Percentiles rank a stretch among this genome's conserved stretches.
These are phyloP conservation scores for Gavia stellata DNA, from an alignment of 2,113 vertebrate genomes.

Conservation along the genomic window DNA sequence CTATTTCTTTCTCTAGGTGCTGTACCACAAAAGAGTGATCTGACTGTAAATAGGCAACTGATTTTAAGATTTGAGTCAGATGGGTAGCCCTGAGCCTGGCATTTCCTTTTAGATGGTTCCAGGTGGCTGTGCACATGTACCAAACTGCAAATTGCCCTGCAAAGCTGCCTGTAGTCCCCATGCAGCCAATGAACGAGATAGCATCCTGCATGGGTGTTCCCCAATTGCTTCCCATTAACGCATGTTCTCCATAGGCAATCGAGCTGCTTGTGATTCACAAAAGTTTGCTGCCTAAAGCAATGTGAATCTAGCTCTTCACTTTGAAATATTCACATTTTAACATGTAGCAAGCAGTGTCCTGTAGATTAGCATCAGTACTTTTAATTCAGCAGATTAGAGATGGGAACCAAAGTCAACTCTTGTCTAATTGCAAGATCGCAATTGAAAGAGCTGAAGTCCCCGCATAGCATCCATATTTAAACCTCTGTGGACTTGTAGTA, in stretches of 20 bases:
- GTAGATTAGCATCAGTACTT: neutral
- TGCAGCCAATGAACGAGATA: neutral
- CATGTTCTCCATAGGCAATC: neutral
- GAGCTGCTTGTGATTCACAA: neutral
- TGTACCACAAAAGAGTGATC: neutral
- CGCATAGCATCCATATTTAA: neutral
- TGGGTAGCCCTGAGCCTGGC: neutral
- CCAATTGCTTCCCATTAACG: neutral
- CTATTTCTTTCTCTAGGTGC: neutral
- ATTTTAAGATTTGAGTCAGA: neutral
- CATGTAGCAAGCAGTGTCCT: neutral
- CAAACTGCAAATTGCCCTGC: neutral
- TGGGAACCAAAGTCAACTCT: neutral
- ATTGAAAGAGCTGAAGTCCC: neutral
- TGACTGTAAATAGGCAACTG: neutral
- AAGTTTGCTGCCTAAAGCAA: neutral
- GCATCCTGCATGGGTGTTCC: neutral
- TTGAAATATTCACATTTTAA: neutral
- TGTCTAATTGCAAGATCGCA: neutral
- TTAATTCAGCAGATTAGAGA: neutral
- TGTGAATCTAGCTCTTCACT: neutral
- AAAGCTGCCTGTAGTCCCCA: neutral
- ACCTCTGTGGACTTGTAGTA: neutral
- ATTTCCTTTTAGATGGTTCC: neutral
- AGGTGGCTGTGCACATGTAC: neutral